These are phyloP conservation scores for Disparrhopalites patrizii DNA, from an alignment of 2,888 invertebrate genomes.

Conservation along the genomic window DNA sequence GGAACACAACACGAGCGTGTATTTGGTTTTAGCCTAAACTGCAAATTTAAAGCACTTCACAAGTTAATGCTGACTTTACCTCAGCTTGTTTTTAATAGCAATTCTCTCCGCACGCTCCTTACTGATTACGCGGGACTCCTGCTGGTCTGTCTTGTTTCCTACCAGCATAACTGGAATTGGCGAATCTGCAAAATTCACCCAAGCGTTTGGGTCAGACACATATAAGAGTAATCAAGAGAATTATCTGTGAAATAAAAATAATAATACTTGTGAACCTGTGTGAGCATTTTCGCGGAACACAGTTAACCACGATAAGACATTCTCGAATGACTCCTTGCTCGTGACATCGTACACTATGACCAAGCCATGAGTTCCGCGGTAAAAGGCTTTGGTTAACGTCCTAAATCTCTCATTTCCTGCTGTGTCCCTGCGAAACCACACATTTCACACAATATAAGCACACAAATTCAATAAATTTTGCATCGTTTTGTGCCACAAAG, in stretches of 20 bases:
- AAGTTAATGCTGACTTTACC: too few relatives aligned
- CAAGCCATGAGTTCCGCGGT: conserved; percentile 36
- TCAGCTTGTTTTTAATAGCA: conserved; percentile 21
- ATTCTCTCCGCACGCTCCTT: conserved; percentile 17
- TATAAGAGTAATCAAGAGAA: not conserved
- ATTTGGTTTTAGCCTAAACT: too few relatives aligned
- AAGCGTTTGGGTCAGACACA: too few relatives aligned
- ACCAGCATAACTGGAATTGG: conserved; percentile 29
- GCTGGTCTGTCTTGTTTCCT: conserved; percentile 29
- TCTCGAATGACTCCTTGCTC: conserved; percentile 28
- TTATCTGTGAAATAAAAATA: not conserved
- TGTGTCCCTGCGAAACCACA: conserved; percentile 42
- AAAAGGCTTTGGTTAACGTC: conserved; percentile 34
- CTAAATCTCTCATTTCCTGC: conserved; percentile 38
- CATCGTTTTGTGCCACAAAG: not conserved
- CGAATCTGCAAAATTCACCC: not conserved
- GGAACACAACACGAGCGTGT: not conserved
- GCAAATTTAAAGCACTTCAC: too few relatives aligned
- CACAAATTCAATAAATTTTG: not conserved
- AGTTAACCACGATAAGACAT: conserved; percentile 27
- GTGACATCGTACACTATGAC: conserved; percentile 39
- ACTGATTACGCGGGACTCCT: conserved; percentile 18
- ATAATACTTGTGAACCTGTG: conserved; percentile 4
- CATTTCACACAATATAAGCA: too few relatives aligned
- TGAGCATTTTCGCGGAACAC: conserved; percentile 24